Base-by-base conservation (phyloP, 2,888 invertebrate species). In the Nomada fabriciana region DNA sequence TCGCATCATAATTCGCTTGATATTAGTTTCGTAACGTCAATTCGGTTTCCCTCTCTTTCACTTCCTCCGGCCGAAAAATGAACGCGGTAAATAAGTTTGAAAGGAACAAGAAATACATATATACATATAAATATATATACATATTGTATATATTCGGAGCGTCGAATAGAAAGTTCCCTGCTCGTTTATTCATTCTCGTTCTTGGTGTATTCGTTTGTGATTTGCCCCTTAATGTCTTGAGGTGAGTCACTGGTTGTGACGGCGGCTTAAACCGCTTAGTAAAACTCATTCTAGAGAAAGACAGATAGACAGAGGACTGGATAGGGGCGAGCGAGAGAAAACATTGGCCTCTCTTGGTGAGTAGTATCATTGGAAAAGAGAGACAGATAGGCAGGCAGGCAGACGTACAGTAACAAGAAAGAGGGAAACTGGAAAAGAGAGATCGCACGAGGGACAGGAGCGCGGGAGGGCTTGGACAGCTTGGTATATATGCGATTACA, bases 191-290 rank as follows among this genome's bases (percentile, higher is more conserved):
- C 57, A 42, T 63, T 47, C 59, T 42, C 53, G 61, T 61, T 59
- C 20, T 15, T 11, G 18, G n/a, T n/a, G 42, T 55, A 20, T 53
- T 47, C 59, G 64, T 57, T 73, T 79, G 69, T 79, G 73, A 64
- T 65, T 74, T 69, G 74, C 59, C 74, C 68, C 74, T 85, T 85
- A 75, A 76, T 74, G 73, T 72, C 65, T 29, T 25, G 63, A 60
- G 83, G 79, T 86, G 84, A 86, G 76, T 87, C 80, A 87, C 72
- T 57, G 76, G 76, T 82, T 87, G 87, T 87, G 88, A 86, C 71
- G 82, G 78, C 64, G 67, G 84, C 88, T 85, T 87, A 87, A 83
- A 86, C 76, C 80, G 88, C 84, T 88, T 86, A 88, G 87, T 87
- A 86, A 87, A 86, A 87, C 85, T 88, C 88, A 88, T 87, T 88